Evolutionary conservation across 2,797 vertebrate genomes (phyloP), one percentile per base, ranked within the genome.

Genomic region (Danio aesculapii): DNA sequence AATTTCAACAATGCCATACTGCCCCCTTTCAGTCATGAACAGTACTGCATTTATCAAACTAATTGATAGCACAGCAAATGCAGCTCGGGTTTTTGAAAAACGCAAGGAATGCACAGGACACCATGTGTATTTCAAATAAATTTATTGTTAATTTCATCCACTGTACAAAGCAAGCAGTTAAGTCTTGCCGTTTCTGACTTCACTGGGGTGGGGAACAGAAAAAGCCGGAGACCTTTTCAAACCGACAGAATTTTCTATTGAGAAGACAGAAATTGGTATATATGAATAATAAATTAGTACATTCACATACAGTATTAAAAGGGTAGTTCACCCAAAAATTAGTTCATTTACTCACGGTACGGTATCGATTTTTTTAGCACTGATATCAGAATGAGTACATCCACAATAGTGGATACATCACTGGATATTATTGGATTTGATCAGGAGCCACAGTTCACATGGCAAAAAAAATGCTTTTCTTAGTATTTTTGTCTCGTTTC

Each of bases 101-200:
- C 4, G 59, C 5, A 11, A 47, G 50, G 59, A 76, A 59, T 10
- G 0, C 0, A 68, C 44, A 74, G 21, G 12, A 44, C 50, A 71
- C 16, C 21, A 49, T 0, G 0, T 30, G 47, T 72, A 92, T 91
- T 94, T 88, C 92, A 94, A 95, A 94, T 94, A 94, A 88, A 93
- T 95, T 93, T 95, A 95, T 93, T 95, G 89, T 85, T 90, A 75
- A 87, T 84, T 93, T 91, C 80, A 92, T 93, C 91, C 92, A 93
- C 93, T 95, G 94, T 95, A 95, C 94, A 95, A 94, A 94, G 92
- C 87, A 93, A 93, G 88, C 62, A 84, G 85, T 89, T 87, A 44
- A 89, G 88, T 89, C 89, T 84, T 90, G 89, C 83, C 72, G 88
- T 92, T 89, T 88, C 81, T 75, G 90, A 91, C 76, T 83, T 87